Evolutionary conservation across 1,140 invertebrate species (phyloP).

Genomic region (Tetranychus cinnabarinus): DNA sequence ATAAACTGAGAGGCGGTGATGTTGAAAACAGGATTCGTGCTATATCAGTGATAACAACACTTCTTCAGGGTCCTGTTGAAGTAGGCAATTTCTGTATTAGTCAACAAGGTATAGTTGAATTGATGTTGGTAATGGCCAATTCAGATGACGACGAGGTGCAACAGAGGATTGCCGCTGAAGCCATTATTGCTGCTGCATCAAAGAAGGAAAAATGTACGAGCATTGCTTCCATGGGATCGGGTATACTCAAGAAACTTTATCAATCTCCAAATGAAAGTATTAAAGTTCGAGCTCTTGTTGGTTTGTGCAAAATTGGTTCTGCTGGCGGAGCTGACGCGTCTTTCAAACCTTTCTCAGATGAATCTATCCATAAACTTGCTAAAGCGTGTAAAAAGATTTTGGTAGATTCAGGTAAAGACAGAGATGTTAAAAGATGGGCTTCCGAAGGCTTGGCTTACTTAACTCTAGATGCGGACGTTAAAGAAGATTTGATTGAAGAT

Average conservation of each 20-base stretch:
- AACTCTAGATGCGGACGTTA: conserved; percentile 92
- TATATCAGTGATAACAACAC: conserved; percentile 61
- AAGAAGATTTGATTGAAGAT: conserved; percentile 83
- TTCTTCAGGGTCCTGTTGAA: conserved; percentile 74
- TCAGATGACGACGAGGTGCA: conserved; percentile 52
- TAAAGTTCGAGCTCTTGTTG: conserved; percentile 59
- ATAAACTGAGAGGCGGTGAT: conserved; percentile 55
- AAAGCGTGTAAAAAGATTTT: conserved; percentile 53
- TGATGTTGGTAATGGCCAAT: conserved; percentile 89
- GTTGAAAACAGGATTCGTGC: conserved; percentile 73
- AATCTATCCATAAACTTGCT: conserved; percentile 71
- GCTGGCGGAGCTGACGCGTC: conserved; percentile 88
- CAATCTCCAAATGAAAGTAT: conserved; percentile 72
- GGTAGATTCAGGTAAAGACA: conserved; percentile 1
- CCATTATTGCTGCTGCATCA: conserved; percentile 78
- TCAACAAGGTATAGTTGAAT: conserved; percentile 76
- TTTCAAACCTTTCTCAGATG: conserved; percentile 77
- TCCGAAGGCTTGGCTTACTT: conserved; percentile 91
- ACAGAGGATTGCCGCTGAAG: conserved; percentile 83
- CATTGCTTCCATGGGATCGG: conserved; percentile 69
- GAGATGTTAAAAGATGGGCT: conserved; percentile 75
- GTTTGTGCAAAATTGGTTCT: conserved; percentile 86
- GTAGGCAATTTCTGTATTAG: conserved; percentile 76
- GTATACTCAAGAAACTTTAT: conserved; percentile 82
- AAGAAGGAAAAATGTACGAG: conserved; percentile 90